Base-by-base conservation (phyloP, 30 jellyfish, hydroid and myxozoan genomes). In the Aurelia sp. region DNA sequence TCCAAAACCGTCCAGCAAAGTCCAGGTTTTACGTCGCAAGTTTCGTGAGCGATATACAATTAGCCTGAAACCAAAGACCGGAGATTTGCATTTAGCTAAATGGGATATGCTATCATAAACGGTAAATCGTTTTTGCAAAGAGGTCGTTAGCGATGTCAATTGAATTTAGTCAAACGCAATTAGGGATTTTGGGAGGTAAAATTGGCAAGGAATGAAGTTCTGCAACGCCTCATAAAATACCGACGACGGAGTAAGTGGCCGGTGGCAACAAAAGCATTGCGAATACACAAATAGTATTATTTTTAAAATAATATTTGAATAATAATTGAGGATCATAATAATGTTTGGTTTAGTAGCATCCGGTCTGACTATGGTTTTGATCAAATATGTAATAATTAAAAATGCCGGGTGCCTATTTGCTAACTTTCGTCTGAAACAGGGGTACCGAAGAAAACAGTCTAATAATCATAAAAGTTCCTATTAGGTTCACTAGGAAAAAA, bases 51-150 rank as follows among this genome's bases (percentile, higher is more conserved):
- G 4, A 19, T 63, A 16, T 13, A 63, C 27, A 19, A 63, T 19
- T 19, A 63, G 18, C 35, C 50, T 37, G 52, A 53, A 19, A 22
- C 71, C 19, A 10, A 44, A 55, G 62, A 18, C 64, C 75, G n/a
- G 58, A 22, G 75, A 58, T 55, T 57, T 37, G 16, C 21, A n/a
- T 21, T 19, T n/a, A 58, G 75, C 20, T 23, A 75, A 75, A 75
- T 75, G 62, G 86, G 86, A 75, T 75, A 58, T 75, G 22, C 62
- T 27, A 75, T 6, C 76, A 31, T 50, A 21, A 50, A 75, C 72
- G 47, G 40, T 74, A 58, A 57, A 55, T 55, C 62, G 72, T 41
- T 27, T 75, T 75, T 75, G 21, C 33, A 55, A 58, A 75, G 62
- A 35, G 47, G 76, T 75, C 75, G 62, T 75, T 59, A 75, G 47